Evolutionary conservation across 2,888 invertebrate species (phyloP), one percentile per base, ranked within the genome.

Genomic region (Drosophila percnosoma): DNA sequence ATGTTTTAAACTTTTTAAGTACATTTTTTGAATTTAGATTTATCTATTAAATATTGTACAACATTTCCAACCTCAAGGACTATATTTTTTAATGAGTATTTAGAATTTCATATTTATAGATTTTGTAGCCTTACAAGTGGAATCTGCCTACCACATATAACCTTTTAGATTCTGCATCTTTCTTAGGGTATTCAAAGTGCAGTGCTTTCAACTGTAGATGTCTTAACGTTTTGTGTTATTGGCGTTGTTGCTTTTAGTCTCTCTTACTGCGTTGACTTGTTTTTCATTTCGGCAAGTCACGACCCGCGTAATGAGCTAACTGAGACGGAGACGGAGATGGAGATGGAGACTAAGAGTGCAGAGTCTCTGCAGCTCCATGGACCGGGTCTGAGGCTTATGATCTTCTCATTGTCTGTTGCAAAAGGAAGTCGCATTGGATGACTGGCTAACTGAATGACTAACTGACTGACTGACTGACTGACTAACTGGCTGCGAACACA

Each of bases 251-350:
- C 68, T 81, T 71, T 61, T 78, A 66, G 57, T 66, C 75, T 66
- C 75, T 70, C 83, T 82, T 73, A 65, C 73, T 75, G 79, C 77
- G 75, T 78, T 89, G 74, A 89, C 87, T 85, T 87, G 89, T 85
- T 89, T 85, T 77, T 75, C 87, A 87, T 89, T 87, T 87, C 75
- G 90, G 87, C 90, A 83, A 87, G 87, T 87, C 87, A 87, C 87
- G 87, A 87, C 87, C 89, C 82, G 82, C 89, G 86, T 87, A 87
- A 87, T 87, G 90, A 87, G 87, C 90, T 59, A 52, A 67, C 72
- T 68, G 61, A 57, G 72, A 36, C 55, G 66, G 51, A 55, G 72
- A 48, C 2, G 38, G 18, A 8, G 18, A 3, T 10, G 18, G 34
- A 27, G 38, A 7, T 21, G n/a, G 21, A 38, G 57, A 21, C 27